A percentile compares a stretch with the other conserved stretches of the same genome.
Conservation (phyloP, 2,888 invertebrate species). For the Drosophila barbarae region DNA sequence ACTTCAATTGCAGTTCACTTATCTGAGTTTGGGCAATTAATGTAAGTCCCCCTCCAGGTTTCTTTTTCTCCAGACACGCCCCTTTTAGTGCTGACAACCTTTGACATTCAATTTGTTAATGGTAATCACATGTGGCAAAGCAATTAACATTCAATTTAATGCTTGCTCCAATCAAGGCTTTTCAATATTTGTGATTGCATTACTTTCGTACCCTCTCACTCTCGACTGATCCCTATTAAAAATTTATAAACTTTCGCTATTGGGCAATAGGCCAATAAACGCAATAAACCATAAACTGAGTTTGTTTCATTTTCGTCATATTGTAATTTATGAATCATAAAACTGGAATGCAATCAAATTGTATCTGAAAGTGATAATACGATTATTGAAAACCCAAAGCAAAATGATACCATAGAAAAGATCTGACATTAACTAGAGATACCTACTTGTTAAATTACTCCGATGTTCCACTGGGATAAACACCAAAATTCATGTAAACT, state of each 20-base stretch:
- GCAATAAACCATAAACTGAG: background rate
- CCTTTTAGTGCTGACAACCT: slow-evolving; percentile 3
- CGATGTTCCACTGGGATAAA: slow-evolving; percentile 11
- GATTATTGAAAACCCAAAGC: background rate
- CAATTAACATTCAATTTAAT: slow-evolving; percentile 40
- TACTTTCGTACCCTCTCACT: slow-evolving; percentile 8
- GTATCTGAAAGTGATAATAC: background rate
- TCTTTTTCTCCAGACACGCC: slow-evolving; percentile 4
- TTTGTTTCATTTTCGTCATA: background rate
- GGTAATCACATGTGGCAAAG: slow-evolving; percentile 15
- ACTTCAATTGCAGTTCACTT: slow-evolving; percentile 23
- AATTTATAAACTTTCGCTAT: slow-evolving; percentile 4
- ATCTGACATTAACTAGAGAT: background rate
- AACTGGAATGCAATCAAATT: background rate
- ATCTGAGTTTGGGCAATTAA: slow-evolving; percentile 15
- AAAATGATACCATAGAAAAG: background rate
- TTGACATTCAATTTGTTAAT: slow-evolving; percentile 21
- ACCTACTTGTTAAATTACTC: slow-evolving; percentile 2
- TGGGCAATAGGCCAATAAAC: background rate
- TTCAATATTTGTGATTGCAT: background rate
- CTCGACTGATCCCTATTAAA: background rate
- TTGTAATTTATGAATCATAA: slow-evolving; percentile 1
- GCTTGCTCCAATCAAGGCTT: background rate
- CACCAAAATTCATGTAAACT: slow-evolving; percentile 10
- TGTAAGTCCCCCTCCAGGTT: background rate